Evolutionary conservation across 2,888 invertebrate genomes (phyloP).

Genomic region (Polyommatus icarus): DNA sequence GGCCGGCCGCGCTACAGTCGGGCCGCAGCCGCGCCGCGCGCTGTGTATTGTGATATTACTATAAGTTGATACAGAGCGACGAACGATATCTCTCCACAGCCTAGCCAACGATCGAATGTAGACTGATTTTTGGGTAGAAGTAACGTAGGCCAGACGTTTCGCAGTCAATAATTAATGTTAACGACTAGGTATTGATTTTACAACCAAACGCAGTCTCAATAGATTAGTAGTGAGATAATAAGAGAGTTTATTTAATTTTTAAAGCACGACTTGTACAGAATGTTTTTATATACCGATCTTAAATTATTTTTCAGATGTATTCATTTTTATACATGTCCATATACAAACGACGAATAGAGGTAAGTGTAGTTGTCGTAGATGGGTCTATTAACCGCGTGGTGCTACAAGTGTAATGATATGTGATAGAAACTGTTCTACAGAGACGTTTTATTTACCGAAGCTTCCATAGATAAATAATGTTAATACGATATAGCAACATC

Average conservation of each 20-base stretch:
- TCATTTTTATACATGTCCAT: slow-evolving; percentile 79
- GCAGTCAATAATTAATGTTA: slow-evolving; percentile 70
- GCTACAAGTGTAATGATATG: slow-evolving; percentile 79
- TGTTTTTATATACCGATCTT: slow-evolving; percentile 75
- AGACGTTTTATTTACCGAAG: slow-evolving; percentile 79
- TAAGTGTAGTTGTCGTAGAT: slow-evolving; percentile 74
- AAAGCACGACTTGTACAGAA: slow-evolving; percentile 75
- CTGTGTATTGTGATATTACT: slow-evolving; percentile 75
- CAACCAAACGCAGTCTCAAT: slow-evolving; percentile 75
- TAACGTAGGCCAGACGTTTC: slow-evolving; percentile 70
- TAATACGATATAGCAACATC: slow-evolving; percentile 62
- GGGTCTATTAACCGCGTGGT: slow-evolving; percentile 80
- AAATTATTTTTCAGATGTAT: slow-evolving; percentile 80
- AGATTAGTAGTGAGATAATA: slow-evolving; percentile 72
- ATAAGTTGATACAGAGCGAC: slow-evolving; percentile 60
- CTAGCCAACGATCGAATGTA: slow-evolving; percentile 68
- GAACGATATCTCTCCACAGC: slow-evolving; percentile 55
- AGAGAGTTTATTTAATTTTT: slow-evolving; percentile 78
- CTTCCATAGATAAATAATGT: slow-evolving; percentile 72
- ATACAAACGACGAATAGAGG: slow-evolving; percentile 76
- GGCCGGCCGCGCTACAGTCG: background rate
- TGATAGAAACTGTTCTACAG: slow-evolving; percentile 79
- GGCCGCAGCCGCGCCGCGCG: background rate
- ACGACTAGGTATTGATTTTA: slow-evolving; percentile 68
- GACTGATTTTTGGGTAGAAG: slow-evolving; percentile 79